A percentile compares a stretch with the other conserved stretches of the same genome.
Evolutionary conservation across 2,113 vertebrate species (phyloP).

Genomic region (Psophia crepitans): DNA sequence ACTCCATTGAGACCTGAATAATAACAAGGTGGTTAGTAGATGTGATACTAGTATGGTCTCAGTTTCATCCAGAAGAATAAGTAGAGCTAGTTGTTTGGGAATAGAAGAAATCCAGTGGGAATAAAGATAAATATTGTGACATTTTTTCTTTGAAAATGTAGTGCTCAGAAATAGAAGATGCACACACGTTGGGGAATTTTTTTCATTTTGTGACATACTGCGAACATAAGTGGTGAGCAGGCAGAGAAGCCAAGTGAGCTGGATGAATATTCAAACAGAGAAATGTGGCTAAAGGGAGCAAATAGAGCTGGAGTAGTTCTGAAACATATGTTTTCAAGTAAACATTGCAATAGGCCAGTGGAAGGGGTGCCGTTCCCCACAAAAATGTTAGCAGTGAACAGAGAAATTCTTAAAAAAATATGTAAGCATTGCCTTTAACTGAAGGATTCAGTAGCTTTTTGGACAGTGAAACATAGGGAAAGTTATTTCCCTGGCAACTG

Average conservation of each 20-base stretch:
- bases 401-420: neutral
- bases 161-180: neutral
- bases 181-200: rapidly evolving
- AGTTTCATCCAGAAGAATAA: neutral
- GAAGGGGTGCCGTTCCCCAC: neutral
- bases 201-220: neutral
- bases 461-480: neutral
- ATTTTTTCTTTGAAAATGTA: neutral
- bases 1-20: neutral
- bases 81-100: neutral
- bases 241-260: neutral
- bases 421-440: neutral
- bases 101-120: neutral
- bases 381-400: neutral
- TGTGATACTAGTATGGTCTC: neutral
- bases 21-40: neutral
- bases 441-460: neutral
- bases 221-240: neutral
- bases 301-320: neutral
- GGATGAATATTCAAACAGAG: neutral
- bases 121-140: neutral
- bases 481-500: neutral
- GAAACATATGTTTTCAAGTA: neutral
- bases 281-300: neutral
- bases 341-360: neutral